phyloP scores from a whole-genome alignment of 2,797 vertebrate species.

The Coluber constrictor region DNA sequence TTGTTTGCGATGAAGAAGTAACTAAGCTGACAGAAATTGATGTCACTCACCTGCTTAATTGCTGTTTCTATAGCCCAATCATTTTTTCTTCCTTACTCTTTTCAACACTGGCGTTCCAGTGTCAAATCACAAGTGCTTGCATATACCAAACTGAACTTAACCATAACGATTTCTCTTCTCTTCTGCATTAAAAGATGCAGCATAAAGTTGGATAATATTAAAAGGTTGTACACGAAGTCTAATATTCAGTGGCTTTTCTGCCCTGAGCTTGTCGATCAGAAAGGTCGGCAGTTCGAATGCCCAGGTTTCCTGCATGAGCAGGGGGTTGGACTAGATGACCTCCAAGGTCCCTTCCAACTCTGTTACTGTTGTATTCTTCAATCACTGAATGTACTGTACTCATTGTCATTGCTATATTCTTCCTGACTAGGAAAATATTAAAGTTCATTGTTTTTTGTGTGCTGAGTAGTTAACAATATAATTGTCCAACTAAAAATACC shows the following conservation, averaged over 20 bases:
- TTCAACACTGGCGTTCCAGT: not conserved
- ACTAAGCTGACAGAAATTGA: not conserved
- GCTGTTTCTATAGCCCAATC: not conserved
- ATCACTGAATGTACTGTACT: not conserved
- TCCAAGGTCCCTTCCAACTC: too few species aligned
- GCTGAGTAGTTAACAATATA: not conserved
- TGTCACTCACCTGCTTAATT: not conserved
- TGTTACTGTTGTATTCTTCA: not conserved
- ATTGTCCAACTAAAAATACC: not conserved
- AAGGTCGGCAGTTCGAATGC: too few species aligned
- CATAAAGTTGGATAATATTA: not conserved
- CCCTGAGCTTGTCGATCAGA: too few species aligned
- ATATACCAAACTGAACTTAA: not conserved
- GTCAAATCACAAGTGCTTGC: not conserved
- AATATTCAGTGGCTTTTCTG: too few species aligned
- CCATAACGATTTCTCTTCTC: not conserved
- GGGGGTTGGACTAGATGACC: too few species aligned
- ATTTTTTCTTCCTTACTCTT: not conserved
- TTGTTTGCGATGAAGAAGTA: not conserved
- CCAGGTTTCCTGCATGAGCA: too few species aligned
- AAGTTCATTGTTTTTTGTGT: not conserved
- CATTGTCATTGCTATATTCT: not conserved
- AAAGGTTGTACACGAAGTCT: not conserved
- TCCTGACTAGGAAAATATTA: not conserved
- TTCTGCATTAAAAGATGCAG: not conserved